phyloP scores from a whole-genome alignment of 2,797 vertebrate genomes.

The Pseudochirops corinnae region DNA sequence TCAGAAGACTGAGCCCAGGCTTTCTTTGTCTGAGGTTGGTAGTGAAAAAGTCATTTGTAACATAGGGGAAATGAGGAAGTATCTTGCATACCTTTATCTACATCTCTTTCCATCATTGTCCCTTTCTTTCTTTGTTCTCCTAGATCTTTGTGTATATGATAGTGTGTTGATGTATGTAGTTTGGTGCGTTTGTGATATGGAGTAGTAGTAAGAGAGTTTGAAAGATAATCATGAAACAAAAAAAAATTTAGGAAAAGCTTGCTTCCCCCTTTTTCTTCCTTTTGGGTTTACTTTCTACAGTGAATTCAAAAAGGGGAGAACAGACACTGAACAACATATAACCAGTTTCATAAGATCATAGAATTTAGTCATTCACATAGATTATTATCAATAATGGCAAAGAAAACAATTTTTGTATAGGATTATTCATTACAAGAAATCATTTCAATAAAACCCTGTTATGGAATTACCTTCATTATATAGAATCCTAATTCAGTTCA shows the following conservation, averaged over 20 bases:
- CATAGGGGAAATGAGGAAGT: background rate
- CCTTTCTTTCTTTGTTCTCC: constrained; percentile 45
- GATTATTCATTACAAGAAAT: constrained; percentile 43
- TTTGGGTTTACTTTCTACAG: constrained; percentile 34
- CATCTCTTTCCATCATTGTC: constrained; percentile 32
- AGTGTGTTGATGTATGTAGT: constrained; percentile 1
- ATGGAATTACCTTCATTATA: constrained; percentile 48
- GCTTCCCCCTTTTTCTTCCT: constrained; percentile 33
- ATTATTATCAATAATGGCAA: constrained; percentile 17
- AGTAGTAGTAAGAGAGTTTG: background rate
- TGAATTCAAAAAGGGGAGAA: constrained; percentile 27
- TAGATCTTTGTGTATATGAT: background rate
- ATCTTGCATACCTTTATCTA: background rate
- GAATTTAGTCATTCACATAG: background rate
- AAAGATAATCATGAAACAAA: constrained; percentile 35
- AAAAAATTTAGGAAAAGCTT: constrained; percentile 26
- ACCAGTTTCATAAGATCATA: background rate
- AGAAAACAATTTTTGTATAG: background rate
- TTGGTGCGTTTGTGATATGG: constrained; percentile 17
- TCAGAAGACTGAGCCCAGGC: background rate
- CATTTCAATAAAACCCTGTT: constrained; percentile 29
- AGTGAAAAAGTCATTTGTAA: background rate
- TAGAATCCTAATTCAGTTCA: constrained; percentile 34
- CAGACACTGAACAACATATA: constrained; percentile 5
- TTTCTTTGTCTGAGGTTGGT: background rate